A percentile compares a stretch with the other conserved stretches of the same genome.
These are phyloP conservation scores for Luperina nickerlii DNA, from an alignment of 2,888 invertebrate genomes.

Conservation along the genomic window DNA sequence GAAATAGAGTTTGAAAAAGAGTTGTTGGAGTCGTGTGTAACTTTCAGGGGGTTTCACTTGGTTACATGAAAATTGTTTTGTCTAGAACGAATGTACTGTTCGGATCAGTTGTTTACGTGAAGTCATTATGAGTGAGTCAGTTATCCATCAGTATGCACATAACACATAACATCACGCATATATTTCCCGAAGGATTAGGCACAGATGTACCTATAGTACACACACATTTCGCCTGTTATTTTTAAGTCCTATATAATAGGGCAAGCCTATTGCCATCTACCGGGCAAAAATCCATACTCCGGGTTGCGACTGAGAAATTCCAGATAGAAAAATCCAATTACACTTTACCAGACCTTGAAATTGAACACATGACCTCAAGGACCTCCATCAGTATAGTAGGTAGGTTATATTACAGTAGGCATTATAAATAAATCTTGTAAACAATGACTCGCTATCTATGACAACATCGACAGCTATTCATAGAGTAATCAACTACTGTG, in stretches of 20 bases:
- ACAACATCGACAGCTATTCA: slow-evolving; percentile 14
- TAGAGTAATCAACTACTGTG: slow-evolving; percentile 27
- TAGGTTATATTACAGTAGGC: neutral
- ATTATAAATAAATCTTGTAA: slow-evolving; percentile 29
- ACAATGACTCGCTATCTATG: slow-evolving; percentile 17
- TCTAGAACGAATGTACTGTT: neutral
- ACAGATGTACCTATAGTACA: neutral
- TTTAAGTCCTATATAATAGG: neutral
- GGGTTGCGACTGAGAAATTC: too few relatives aligned
- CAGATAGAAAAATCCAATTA: neutral
- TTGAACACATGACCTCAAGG: neutral
- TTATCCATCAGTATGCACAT: neutral
- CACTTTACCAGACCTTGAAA: neutral
- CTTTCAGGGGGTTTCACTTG: slow-evolving; percentile 28
- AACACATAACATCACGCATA: neutral
- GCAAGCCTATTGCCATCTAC: neutral
- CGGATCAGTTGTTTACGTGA: slow-evolving; percentile 3
- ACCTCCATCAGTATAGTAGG: neutral
- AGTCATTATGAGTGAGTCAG: neutral
- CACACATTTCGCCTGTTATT: neutral
- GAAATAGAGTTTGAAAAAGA: neutral
- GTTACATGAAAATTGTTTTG: slow-evolving; percentile 16
- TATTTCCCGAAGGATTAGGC: neutral
- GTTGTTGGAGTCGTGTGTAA: neutral
- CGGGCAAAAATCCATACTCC: neutral